Conservation (phyloP, 2,113 vertebrate species). For the Oostethus manadensis region DNA sequence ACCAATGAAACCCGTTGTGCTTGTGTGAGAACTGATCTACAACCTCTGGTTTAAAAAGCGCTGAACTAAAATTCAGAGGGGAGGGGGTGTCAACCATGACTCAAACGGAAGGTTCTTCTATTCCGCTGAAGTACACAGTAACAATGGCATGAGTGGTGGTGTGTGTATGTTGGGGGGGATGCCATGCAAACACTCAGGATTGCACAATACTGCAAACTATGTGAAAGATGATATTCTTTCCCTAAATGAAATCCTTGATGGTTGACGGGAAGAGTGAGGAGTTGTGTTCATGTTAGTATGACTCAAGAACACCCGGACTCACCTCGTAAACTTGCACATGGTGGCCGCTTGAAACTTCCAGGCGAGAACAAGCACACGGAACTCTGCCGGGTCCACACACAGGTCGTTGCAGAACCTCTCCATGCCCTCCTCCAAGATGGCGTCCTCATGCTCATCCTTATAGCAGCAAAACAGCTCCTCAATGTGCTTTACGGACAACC, state of each 20-base stretch:
- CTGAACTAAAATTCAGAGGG: slow-evolving; percentile 41
- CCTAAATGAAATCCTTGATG: too few species aligned
- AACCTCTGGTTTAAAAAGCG: slow-evolving; percentile 51
- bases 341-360: slow-evolving; percentile 99
- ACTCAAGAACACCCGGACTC: slow-evolving; percentile 33
- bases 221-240: too few species aligned
- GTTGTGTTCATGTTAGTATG: background rate
- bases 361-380: slow-evolving; percentile 93
- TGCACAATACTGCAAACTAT: too few species aligned
- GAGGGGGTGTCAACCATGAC: slow-evolving; percentile 8
- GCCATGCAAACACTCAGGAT: background rate
- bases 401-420: slow-evolving; percentile 96
- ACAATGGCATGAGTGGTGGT: slow-evolving; percentile 16
- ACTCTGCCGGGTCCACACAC: slow-evolving; percentile 95
- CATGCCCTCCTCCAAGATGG: slow-evolving; percentile 98
- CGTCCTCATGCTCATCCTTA: slow-evolving; percentile 92
- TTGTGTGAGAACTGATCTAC: slow-evolving; percentile 29
- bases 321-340: slow-evolving; percentile 99
- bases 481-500: slow-evolving; percentile 80
- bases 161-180: too few species aligned
- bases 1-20: too few species aligned
- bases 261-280: too few species aligned
- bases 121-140: slow-evolving; percentile 28
- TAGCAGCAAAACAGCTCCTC: slow-evolving; percentile 90
- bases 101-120: slow-evolving; percentile 23